Base-by-base conservation (phyloP, 2,888 invertebrate genomes). In the Oscheius sp. region DNA sequence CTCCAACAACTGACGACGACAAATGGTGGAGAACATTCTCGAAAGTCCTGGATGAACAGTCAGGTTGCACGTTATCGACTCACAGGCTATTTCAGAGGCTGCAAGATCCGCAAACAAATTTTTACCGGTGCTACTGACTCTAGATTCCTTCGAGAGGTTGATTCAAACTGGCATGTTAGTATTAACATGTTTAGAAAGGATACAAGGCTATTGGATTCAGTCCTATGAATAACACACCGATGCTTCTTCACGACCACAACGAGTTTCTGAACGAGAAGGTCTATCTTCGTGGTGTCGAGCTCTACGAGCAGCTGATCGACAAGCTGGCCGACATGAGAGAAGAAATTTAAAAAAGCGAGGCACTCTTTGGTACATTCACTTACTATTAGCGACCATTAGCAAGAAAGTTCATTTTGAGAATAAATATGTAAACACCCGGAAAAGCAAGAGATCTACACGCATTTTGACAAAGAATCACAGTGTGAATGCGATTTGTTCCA, bases 101-200 rank as follows among this genome's bases (percentile, higher is more conserved):
- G 94, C 9, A 92, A 93, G 84, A 89, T 94, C 81, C 92, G 93
- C 79, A 91, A 92, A 70, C 92, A 93, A 86, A 94, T 95, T 70
- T 96, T 96, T 89, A 94, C 95, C 0, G 96, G 95, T 2, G 95
- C 94, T 51, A 96, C 96, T 0, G 96, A 97, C 89, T 94, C 94
- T 87, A 92, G 96, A 79, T 96, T 93, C 88, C 90, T 96, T 21
- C 92, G 96, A 86, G 90, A 91, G 87, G 92, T 92, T 21, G 21
- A 21, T 21, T 21, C 21, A 21, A 21, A 21, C 21, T 21, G 21
- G 21, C 89, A 79, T 57, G 13, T 42, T 21, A 3, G 21, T 35
- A 7, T 63, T 21, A 2, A 35, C 35, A 80, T 21, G 21, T 89
- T 7, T 88, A 93, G 91, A 91, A 92, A 53, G 95, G 94, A 11